Percentiles rank a stretch among this genome's conserved stretches.
phyloP scores from a whole-genome alignment of 2,113 vertebrate genomes.

The Psammodynastes pulverulentus region DNA sequence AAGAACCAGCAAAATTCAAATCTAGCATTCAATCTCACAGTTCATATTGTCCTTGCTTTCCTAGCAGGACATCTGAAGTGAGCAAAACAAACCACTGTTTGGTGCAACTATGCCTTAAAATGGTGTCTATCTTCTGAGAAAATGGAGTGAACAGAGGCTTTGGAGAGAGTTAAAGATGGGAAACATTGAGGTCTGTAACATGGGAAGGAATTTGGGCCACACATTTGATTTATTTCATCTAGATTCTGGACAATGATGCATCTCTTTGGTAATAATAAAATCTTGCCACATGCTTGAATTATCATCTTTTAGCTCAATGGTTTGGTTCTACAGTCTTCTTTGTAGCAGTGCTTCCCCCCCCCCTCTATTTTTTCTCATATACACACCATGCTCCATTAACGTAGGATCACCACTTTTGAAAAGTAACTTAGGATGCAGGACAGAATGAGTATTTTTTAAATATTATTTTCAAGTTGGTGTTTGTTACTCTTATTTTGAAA shows the following conservation, averaged over 20 bases:
- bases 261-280: background rate
- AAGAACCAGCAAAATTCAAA: background rate
- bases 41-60: background rate
- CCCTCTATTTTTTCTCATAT: background rate
- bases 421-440: background rate
- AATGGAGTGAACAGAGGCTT: background rate
- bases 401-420: background rate
- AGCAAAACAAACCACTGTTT: background rate
- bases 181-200: background rate
- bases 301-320: background rate
- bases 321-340: background rate
- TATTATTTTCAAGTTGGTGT: background rate
- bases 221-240: background rate
- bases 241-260: background rate
- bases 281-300: background rate
- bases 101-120: background rate
- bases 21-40: background rate
- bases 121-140: background rate
- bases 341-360: background rate
- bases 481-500: background rate
- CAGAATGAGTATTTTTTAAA: background rate
- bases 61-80: background rate
- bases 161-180: background rate
- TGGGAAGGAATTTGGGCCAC: background rate
- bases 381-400: conserved; percentile 10